Conservation (phyloP, 2,113 vertebrate genomes). For the Piaya cayana region DNA sequence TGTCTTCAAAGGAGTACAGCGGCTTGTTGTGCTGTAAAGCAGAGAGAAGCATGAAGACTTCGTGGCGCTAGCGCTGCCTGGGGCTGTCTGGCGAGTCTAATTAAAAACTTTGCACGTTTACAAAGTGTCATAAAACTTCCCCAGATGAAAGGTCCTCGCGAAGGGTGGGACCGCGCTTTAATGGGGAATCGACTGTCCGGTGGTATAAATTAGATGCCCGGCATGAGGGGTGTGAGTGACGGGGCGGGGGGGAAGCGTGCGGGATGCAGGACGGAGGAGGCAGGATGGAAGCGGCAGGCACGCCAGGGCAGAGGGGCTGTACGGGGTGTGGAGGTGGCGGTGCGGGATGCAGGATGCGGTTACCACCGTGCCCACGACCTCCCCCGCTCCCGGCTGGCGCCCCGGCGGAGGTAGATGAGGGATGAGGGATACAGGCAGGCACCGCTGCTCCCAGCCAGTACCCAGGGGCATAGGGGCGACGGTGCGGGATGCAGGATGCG, state of each 20-base stretch:
- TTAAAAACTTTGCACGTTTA: constrained; percentile 98
- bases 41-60: constrained; percentile 84
- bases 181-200: constrained; percentile 84
- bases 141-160: constrained; percentile 90
- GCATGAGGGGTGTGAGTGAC: background rate
- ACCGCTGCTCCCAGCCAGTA: too few relatives aligned
- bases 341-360: too few relatives aligned
- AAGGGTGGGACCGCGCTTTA: constrained; percentile 86
- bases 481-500: background rate
- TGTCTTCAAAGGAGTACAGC: constrained; percentile 99
- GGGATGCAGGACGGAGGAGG: too few relatives aligned
- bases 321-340: too few relatives aligned
- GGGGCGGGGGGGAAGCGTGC: too few relatives aligned
- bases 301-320: background rate
- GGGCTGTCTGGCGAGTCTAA: constrained; percentile 96
- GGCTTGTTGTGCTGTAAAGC: constrained; percentile 94
- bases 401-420: too few relatives aligned
- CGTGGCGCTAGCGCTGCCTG: constrained; percentile 94
- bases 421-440: too few relatives aligned
- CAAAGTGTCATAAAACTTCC: constrained; percentile 91
- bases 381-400: too few relatives aligned
- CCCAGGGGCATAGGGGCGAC: too few relatives aligned
- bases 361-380: too few relatives aligned
- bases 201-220: constrained; percentile 68
- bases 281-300: background rate